Conservation (phyloP, 1,140 invertebrate species). For the Papilio xuthus region DNA sequence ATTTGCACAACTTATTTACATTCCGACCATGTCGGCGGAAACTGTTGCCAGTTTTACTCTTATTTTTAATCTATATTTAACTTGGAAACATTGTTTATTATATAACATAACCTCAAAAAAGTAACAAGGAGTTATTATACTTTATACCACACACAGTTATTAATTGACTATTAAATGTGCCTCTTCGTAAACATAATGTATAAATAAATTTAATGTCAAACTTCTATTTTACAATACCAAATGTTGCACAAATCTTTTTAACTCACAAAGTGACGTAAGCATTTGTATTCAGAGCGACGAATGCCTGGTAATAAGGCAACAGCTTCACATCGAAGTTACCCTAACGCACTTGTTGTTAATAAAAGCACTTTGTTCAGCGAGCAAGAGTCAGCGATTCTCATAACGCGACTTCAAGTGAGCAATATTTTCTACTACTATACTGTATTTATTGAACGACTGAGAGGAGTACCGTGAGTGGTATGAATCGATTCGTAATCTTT, state of each 20-base stretch:
- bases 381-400: slow-evolving; percentile 2
- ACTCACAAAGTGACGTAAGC: slow-evolving; percentile 2
- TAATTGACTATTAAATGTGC: not conserved
- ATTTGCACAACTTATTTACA: slow-evolving; percentile 32
- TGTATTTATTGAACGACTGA: not conserved
- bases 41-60: not conserved
- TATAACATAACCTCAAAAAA: not conserved
- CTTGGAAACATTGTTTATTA: not conserved
- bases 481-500: not conserved
- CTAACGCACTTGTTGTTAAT: slow-evolving; percentile 10
- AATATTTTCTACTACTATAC: not conserved
- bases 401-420: slow-evolving; percentile 13
- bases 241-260: not conserved
- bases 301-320: slow-evolving; percentile 6
- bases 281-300: not conserved
- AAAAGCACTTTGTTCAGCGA: slow-evolving; percentile 11
- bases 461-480: not conserved
- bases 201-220: not conserved
- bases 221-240: not conserved
- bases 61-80: slow-evolving; percentile 8
- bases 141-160: too few relatives aligned
- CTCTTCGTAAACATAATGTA: too few relatives aligned
- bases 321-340: slow-evolving; percentile 8
- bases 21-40: slow-evolving; percentile 15
- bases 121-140: too few relatives aligned